Conservation (phyloP, 2,888 invertebrate species). For the Pyrrhosoma nymphula region DNA sequence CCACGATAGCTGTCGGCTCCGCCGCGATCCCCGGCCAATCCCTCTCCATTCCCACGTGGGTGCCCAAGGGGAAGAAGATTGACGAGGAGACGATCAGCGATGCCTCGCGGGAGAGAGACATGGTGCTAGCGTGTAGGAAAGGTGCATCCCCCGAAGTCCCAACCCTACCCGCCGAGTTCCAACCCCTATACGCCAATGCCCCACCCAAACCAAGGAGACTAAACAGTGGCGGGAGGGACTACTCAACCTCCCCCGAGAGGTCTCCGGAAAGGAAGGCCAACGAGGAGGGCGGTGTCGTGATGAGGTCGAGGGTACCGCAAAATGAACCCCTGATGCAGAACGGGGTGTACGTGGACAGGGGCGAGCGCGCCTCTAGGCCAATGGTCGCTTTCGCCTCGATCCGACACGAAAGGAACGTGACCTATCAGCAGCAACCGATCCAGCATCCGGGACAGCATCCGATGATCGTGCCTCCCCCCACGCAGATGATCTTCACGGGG, state of each 20-base stretch:
- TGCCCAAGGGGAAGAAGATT: conserved; percentile 70
- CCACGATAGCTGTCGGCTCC: conserved; percentile 74
- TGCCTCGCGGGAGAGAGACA: conserved; percentile 71
- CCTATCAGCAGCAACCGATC: conserved; percentile 41
- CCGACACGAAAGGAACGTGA: conserved; percentile 47
- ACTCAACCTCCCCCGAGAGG: conserved; percentile 80
- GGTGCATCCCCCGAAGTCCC: conserved; percentile 36
- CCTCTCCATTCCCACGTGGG: conserved; percentile 71
- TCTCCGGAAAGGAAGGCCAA: conserved; percentile 81
- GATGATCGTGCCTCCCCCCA: background rate
- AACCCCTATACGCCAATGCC: conserved; percentile 93
- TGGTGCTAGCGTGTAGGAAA: conserved; percentile 72
- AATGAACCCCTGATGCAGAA: conserved; percentile 29
- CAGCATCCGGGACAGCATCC: conserved; percentile 25
- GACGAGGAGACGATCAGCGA: conserved; percentile 69
- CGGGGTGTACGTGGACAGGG: conserved; percentile 44
- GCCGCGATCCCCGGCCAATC: conserved; percentile 75
- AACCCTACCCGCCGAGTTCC: conserved; percentile 74
- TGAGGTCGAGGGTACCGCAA: background rate
- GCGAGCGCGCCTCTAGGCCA: conserved; percentile 12
- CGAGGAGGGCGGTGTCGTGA: conserved; percentile 67
- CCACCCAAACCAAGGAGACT: conserved; percentile 92
- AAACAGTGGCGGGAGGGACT: conserved; percentile 81
- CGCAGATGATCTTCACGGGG: background rate
- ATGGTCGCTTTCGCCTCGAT: conserved; percentile 48